Conservation (phyloP, 2,797 vertebrate genomes). For the Taenioides sp. region DNA sequence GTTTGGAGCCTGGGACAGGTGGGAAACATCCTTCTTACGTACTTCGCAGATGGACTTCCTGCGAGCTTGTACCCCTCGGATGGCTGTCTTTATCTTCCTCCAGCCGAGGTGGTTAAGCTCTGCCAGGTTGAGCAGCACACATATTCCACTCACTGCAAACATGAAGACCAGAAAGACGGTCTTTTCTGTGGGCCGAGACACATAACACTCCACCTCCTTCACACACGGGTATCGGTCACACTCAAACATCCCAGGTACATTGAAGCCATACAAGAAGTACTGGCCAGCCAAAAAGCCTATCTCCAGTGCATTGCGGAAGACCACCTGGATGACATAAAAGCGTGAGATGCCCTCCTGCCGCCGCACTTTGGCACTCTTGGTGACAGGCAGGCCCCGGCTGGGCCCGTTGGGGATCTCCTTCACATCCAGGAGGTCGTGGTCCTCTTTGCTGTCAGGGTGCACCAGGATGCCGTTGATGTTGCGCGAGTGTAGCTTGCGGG, state of each 20-base stretch:
- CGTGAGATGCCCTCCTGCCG: slow-evolving; percentile 87
- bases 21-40: slow-evolving; percentile 83
- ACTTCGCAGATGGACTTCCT: slow-evolving; percentile 84
- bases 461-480: slow-evolving; percentile 80
- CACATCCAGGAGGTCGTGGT: slow-evolving; percentile 77
- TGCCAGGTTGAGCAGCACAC: slow-evolving; percentile 89
- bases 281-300: slow-evolving; percentile 88
- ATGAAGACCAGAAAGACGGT: slow-evolving; percentile 91
- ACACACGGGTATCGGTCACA: slow-evolving; percentile 89
- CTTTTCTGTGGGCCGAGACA: slow-evolving; percentile 90
- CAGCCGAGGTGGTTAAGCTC: slow-evolving; percentile 92
- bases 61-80: slow-evolving; percentile 82
- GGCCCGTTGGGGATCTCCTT: slow-evolving; percentile 81
- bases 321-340: slow-evolving; percentile 90
- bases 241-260: slow-evolving; percentile 85
- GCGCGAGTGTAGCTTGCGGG: slow-evolving; percentile 75
- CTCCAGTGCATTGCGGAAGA: slow-evolving; percentile 87
- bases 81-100: slow-evolving; percentile 87
- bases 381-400: slow-evolving; percentile 59
- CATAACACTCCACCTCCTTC: slow-evolving; percentile 91
- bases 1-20: slow-evolving; percentile 79
- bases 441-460: slow-evolving; percentile 79
- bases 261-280: slow-evolving; percentile 90
- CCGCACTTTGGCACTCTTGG: slow-evolving; percentile 80
- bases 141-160: slow-evolving; percentile 92